Evolutionary conservation across 2,113 vertebrate genomes (phyloP), one percentile per base, ranked within the genome.

Genomic region (Sapajus apella): DNA sequence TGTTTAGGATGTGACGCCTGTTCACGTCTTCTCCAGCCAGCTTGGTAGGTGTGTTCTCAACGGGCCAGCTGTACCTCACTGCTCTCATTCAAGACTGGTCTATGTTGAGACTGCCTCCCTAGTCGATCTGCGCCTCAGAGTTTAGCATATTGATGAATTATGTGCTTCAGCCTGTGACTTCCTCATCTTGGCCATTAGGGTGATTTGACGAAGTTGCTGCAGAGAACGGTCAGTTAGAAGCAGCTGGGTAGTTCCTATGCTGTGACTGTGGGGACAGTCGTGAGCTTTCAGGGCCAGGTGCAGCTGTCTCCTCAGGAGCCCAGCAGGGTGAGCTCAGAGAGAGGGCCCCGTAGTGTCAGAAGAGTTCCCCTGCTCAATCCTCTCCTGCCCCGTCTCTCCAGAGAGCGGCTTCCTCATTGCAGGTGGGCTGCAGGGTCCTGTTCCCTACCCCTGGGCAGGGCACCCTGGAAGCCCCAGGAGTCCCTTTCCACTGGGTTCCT

Each of bases 1-100:
- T 3, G 0, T 23, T 64, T 11, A 25, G 8, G 2, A 3, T 18
- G 11, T 66, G 13, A 25, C 6, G 6, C 27, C 17, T 8, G 1
- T 76, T 50, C 37, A 56, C 40, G 3, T 20, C 50, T 16, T 3
- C 14, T 35, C 50, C 13, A 2, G n/a, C 58, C 25, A 16, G 12
- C 68, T 12, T 17, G 21, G 12, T 52, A 23, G 52, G 43, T 25
- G 1, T 10, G 3, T 50, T 30, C 32, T 16, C 87, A 12, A 12
- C 13, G 72, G 23, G 83, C 70, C 32, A 32, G 43, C 79, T 35
- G 4, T 32, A 7, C 77, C 14, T 1, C 13, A 5, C 6, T 6
- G 30, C 32, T 35, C 50, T 45, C 2, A 20, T 5, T 13, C n/a
- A 37, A 58, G 61, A 23, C 64, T 2, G 4, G 0, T 32, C 81